Percentiles rank a stretch among this genome's conserved stretches.
These are phyloP conservation scores for Pardosa pseudoannulata DNA, from an alignment of 2,888 invertebrate species.

Conservation along the genomic window DNA sequence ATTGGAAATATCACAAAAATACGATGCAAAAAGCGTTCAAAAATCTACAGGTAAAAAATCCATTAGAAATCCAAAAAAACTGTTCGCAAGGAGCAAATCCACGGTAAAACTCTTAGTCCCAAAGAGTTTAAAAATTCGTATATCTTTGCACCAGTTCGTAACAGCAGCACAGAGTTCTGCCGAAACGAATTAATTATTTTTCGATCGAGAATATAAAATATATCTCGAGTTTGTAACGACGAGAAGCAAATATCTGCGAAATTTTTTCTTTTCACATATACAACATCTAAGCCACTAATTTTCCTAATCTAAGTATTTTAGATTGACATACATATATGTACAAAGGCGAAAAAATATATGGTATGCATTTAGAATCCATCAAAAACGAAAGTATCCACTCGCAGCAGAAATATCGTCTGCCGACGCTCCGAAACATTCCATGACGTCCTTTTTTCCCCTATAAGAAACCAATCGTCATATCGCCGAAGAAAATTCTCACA, in stretches of 20 bases:
- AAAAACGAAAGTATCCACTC: conserved; percentile 9
- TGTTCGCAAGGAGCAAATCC: not conserved
- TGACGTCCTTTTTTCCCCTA: not conserved
- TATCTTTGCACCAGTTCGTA: not conserved
- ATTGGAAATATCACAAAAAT: conserved; percentile 55
- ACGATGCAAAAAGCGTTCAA: conserved; percentile 23
- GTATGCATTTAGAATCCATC: not conserved
- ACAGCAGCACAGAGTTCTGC: conserved; percentile 6
- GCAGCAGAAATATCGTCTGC: conserved; percentile 7
- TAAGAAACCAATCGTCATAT: not conserved
- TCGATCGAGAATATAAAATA: conserved; percentile 3
- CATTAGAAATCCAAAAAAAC: conserved; percentile 17
- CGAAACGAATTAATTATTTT: not conserved
- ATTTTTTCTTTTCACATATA: not conserved
- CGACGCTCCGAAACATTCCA: conserved; percentile 45
- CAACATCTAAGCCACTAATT: not conserved
- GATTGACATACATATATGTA: not conserved
- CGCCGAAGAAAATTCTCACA: not conserved
- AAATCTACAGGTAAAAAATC: conserved; percentile 22
- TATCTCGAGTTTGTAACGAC: not conserved
- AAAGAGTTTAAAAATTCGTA: not conserved
- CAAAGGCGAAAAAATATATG: conserved; percentile 1
- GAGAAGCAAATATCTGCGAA: not conserved
- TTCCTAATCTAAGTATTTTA: not conserved
- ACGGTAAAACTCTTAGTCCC: not conserved